Evolutionary conservation across 1,140 invertebrate species (phyloP).

Genomic region (Hypsibius dujardini): DNA sequence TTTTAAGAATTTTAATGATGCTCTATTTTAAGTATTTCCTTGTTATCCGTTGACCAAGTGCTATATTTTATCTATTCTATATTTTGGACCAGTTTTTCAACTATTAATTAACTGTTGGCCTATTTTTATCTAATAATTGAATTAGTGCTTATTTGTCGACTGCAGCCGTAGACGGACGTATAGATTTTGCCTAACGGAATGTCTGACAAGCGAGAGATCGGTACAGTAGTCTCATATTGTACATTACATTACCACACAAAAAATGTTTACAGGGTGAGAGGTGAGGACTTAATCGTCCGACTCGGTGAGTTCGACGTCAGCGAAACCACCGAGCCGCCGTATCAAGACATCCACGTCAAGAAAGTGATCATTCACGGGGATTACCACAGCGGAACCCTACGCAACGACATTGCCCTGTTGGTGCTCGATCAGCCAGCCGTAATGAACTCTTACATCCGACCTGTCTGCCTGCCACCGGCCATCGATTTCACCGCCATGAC

Average conservation of each 20-base stretch:
- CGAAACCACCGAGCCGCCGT: conserved; percentile 4
- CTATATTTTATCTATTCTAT: no score
- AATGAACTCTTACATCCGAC: conserved; percentile 47
- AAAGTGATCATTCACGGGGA: conserved; percentile 47
- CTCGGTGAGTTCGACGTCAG: neutral
- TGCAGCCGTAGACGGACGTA: no score
- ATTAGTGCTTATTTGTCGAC: no score
- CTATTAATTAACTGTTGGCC: no score
- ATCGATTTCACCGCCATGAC: conserved; percentile 46
- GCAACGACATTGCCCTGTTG: conserved; percentile 59
- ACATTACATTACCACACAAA: neutral
- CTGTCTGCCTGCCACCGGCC: conserved; percentile 51
- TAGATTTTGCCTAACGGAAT: no score
- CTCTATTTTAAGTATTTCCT: no score
- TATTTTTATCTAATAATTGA: no score
- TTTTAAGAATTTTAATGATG: no score
- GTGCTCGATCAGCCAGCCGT: conserved; percentile 44
- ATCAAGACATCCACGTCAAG: conserved; percentile 24
- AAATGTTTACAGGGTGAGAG: conserved; percentile 6
- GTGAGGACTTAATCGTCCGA: conserved; percentile 5
- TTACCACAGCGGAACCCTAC: conserved; percentile 50
- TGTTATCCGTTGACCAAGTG: no score
- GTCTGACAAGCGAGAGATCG: no score
- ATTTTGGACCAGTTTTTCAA: no score
- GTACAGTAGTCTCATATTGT: no score